Base-by-base conservation (phyloP, 2,888 invertebrate genomes). In the Stenurella melanura region DNA sequence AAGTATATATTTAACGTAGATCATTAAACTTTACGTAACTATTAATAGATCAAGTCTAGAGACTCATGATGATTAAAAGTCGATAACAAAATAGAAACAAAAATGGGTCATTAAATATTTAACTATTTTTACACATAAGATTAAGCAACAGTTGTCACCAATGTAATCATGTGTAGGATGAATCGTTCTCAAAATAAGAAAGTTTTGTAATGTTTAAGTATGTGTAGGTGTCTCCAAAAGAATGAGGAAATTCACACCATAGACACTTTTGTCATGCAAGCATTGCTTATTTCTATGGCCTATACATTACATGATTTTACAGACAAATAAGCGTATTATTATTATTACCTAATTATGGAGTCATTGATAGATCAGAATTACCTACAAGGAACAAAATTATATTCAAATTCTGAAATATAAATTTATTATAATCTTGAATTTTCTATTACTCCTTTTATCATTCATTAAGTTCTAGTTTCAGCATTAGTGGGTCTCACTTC, bases 151-250 rank as follows among this genome's bases (percentile, higher is more conserved):
- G n/a, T 17, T 63, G 17, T 34, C 34, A 63, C 34, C 26, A 17
- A n/a, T 34, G 11, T 63, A n/a, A 34, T 63, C 11, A 30, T 63
- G 34, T 34, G n/a, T 30, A 17, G 30, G 34, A 63, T 30, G 2
- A 17, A 63, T 17, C n/a, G 30, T 63, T 63, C 34, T 26, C 11
- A 26, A 63, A 34, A 34, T 0, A 63, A 63, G 34, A 34, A 5
- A 34, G 18, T 34, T 63, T n/a, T 63, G 17, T 9, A 63, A 63
- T n/a, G n/a, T 50, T 63, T 63, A 63, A 63, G 34, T 34, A 34
- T 26, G 18, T 34, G 34, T 30, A 61, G 61, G 10, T 63, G 30
- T 34, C n/a, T n/a, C 34, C 18, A 15, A 30, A 63, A 17, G 17
- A 63, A 34, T 34, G 30, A 18, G 18, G 7, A 34, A 34, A 17